phyloP scores from a whole-genome alignment of 2,888 invertebrate species.

The Nomada ferruginata region DNA sequence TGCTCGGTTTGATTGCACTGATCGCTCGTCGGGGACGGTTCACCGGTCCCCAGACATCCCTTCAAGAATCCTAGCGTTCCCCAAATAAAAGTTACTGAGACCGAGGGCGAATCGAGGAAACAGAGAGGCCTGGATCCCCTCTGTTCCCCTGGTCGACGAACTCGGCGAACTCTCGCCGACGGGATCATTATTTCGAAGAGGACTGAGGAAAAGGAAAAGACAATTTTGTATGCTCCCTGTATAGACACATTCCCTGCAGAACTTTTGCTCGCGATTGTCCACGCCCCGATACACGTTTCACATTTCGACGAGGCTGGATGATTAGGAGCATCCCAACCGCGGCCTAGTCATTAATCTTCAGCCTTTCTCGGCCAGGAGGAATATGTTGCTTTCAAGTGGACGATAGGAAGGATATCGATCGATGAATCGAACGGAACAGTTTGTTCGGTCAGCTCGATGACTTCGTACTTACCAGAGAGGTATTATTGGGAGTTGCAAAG shows the following conservation, averaged over 20 bases:
- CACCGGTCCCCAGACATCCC: conserved; percentile 52
- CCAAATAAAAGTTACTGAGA: background rate
- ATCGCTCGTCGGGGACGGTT: conserved; percentile 25
- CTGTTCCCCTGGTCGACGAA: conserved; percentile 33
- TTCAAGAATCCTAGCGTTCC: background rate
- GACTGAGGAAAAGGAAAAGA: conserved; percentile 42
- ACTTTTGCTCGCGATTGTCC: conserved; percentile 47
- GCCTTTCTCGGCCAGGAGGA: conserved; percentile 51
- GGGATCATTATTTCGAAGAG: background rate
- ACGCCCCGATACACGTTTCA: conserved; percentile 21
- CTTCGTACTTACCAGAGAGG: conserved; percentile 56
- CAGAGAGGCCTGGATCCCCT: conserved; percentile 25
- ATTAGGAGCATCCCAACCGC: conserved; percentile 52
- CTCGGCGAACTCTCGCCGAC: conserved; percentile 24
- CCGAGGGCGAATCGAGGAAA: conserved; percentile 12
- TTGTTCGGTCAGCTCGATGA: conserved; percentile 44
- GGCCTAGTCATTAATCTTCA: conserved; percentile 69
- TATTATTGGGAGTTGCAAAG: conserved; percentile 23
- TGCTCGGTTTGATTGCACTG: conserved; percentile 10
- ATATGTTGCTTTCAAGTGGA: conserved; percentile 25
- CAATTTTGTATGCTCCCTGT: conserved; percentile 50
- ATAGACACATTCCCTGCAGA: conserved; percentile 65
- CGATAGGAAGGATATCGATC: background rate
- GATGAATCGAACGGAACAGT: conserved; percentile 22
- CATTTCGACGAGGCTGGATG: conserved; percentile 44